Percentiles rank a stretch among this genome's conserved stretches.
phyloP scores from a whole-genome alignment of 2,888 invertebrate genomes.

The Lochmaea crataegi region DNA sequence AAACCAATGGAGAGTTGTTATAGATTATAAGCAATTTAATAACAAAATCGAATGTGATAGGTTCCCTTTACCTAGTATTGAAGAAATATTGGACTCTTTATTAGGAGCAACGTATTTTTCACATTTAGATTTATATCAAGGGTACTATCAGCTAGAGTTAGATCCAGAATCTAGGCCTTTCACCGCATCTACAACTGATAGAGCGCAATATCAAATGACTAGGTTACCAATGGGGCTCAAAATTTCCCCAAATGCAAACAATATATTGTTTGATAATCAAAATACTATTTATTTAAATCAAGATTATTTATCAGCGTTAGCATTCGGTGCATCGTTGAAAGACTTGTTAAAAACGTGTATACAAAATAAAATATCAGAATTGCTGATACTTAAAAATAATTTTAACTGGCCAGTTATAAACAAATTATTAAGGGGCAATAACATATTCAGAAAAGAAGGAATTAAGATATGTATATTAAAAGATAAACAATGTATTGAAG shows the following conservation, averaged over 20 bases:
- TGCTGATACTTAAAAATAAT: no score
- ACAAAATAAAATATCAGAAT: no score
- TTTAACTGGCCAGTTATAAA: no score
- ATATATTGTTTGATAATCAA: no score
- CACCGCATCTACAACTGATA: conserved; percentile 45
- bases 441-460: conserved; percentile 6
- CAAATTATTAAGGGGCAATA: not conserved
- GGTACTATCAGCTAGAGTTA: conserved; percentile 48
- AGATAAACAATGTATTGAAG: no score
- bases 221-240: conserved; percentile 48
- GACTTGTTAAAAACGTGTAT: no score
- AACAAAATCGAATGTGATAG: not conserved
- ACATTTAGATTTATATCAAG: conserved; percentile 37
- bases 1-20: no score
- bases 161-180: conserved; percentile 30
- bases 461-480: conserved; percentile 1
- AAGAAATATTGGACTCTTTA: not conserved
- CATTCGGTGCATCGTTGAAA: no score
- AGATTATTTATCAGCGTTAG: no score
- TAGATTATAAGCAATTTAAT: no score
- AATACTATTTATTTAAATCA: no score
- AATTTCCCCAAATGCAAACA: conserved; percentile 43
- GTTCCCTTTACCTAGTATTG: conserved; percentile 8
- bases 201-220: conserved; percentile 47
- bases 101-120: conserved; percentile 8